A percentile compares a stretch with the other conserved stretches of the same genome.
phyloP scores from a whole-genome alignment of 2,113 vertebrate genomes.

The Callocephalon fimbriatum region DNA sequence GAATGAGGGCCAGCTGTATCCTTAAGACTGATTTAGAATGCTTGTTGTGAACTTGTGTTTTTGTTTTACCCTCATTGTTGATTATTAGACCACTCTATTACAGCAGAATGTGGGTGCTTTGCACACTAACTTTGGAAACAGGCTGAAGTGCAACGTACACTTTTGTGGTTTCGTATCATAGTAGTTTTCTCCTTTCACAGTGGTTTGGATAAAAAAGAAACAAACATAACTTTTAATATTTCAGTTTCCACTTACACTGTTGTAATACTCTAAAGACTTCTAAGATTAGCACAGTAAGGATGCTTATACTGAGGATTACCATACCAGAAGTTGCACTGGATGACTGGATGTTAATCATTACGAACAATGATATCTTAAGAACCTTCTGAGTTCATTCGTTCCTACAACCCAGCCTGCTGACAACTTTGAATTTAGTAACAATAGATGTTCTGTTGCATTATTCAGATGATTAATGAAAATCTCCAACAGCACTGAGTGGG shows the following conservation, averaged over 20 bases:
- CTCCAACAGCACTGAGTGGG: not conserved
- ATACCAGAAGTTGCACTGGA: not conserved
- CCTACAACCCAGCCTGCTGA: not conserved
- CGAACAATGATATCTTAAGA: not conserved
- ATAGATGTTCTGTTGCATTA: conserved; percentile 29
- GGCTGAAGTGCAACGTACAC: not conserved
- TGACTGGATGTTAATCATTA: not conserved
- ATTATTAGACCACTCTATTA: not conserved
- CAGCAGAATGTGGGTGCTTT: not conserved
- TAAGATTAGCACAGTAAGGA: not conserved
- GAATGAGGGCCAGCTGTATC: not conserved
- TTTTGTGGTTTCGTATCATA: not conserved
- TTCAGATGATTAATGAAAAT: conserved; percentile 48
- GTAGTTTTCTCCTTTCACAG: not conserved
- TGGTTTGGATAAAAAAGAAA: not conserved
- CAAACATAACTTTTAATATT: not conserved
- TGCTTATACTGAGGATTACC: not conserved
- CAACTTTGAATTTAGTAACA: conserved; percentile 6
- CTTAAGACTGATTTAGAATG: not conserved
- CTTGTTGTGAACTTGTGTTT: not conserved
- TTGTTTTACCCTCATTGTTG: not conserved
- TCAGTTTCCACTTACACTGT: not conserved
- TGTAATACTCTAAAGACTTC: not conserved
- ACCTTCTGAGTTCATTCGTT: not conserved
- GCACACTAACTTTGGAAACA: not conserved